Percentiles rank a stretch among this genome's conserved stretches.
These are phyloP conservation scores for Ganaspis brasiliensis DNA, from an alignment of 2,888 invertebrate species.

Conservation along the genomic window DNA sequence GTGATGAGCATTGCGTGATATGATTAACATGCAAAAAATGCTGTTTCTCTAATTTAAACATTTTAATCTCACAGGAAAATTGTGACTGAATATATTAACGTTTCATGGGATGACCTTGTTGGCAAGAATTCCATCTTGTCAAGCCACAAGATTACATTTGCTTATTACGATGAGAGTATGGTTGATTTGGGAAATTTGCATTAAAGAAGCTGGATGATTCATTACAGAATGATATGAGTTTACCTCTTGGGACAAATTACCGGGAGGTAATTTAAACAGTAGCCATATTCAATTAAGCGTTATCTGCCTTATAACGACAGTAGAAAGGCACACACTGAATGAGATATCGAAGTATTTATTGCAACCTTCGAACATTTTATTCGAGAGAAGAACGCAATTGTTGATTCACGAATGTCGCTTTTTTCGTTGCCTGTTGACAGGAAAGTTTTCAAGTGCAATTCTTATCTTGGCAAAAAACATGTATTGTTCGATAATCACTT, in stretches of 20 bases:
- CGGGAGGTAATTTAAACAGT: too few relatives aligned
- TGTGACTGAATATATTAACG: too few relatives aligned
- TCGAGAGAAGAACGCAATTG: constrained; percentile 10
- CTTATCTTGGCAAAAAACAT: constrained; percentile 20
- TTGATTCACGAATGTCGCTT: constrained; percentile 6
- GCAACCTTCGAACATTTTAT: constrained; percentile 25
- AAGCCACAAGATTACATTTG: neutral
- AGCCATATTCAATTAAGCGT: too few relatives aligned
- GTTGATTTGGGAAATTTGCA: neutral
- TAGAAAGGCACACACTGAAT: too few relatives aligned
- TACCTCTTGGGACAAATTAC: too few relatives aligned
- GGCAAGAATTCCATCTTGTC: constrained; percentile 11
- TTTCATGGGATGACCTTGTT: neutral
- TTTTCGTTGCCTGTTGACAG: constrained; percentile 7
- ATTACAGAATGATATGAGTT: constrained; percentile 13
- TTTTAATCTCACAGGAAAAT: too few relatives aligned
- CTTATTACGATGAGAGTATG: neutral
- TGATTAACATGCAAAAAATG: neutral
- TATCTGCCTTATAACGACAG: too few relatives aligned
- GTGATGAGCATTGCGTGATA: too few relatives aligned
- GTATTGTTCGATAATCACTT: constrained; percentile 29
- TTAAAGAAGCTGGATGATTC: neutral
- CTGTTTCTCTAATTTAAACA: too few relatives aligned
- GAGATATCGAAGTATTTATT: constrained; percentile 18
- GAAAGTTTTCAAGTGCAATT: constrained; percentile 38